Percentiles rank a stretch among this genome's conserved stretches.
Conservation (phyloP, 2,113 vertebrate genomes). For the Prinia subflava region DNA sequence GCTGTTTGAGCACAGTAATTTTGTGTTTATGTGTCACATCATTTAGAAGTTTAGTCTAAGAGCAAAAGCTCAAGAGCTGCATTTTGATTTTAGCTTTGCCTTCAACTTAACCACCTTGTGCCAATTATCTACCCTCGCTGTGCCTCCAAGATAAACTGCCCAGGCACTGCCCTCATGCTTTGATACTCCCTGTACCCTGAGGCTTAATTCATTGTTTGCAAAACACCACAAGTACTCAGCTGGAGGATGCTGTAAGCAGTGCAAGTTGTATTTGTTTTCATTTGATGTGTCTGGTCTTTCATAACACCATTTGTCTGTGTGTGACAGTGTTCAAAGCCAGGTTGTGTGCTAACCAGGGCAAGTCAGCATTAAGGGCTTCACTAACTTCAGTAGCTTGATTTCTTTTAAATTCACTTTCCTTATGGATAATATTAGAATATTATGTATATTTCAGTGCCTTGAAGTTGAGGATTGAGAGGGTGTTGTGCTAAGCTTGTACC, state of each 20-base stretch:
- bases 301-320: not conserved
- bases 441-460: not conserved
- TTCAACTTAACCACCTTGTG: slow-evolving; percentile 31
- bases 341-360: not conserved
- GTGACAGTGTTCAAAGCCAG: slow-evolving; percentile 4
- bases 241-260: slow-evolving; percentile 43
- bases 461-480: not conserved
- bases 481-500: not conserved
- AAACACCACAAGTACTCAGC: slow-evolving; percentile 53
- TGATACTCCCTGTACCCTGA: slow-evolving; percentile 57
- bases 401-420: not conserved
- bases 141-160: slow-evolving; percentile 54
- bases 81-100: slow-evolving; percentile 28
- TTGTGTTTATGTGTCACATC: slow-evolving; percentile 48
- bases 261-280: slow-evolving; percentile 55
- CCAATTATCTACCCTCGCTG: slow-evolving; percentile 39
- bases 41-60: slow-evolving; percentile 47
- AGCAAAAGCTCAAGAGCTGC: not conserved
- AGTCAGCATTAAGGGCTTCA: not conserved
- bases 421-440: not conserved
- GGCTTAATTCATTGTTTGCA: slow-evolving; percentile 62
- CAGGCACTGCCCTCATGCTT: slow-evolving; percentile 47
- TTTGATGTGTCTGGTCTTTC: slow-evolving; percentile 43
- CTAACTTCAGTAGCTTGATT: not conserved
- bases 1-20: slow-evolving; percentile 41